Conservation (phyloP, 2,888 invertebrate genomes). For the Agrotis exclamationis region DNA sequence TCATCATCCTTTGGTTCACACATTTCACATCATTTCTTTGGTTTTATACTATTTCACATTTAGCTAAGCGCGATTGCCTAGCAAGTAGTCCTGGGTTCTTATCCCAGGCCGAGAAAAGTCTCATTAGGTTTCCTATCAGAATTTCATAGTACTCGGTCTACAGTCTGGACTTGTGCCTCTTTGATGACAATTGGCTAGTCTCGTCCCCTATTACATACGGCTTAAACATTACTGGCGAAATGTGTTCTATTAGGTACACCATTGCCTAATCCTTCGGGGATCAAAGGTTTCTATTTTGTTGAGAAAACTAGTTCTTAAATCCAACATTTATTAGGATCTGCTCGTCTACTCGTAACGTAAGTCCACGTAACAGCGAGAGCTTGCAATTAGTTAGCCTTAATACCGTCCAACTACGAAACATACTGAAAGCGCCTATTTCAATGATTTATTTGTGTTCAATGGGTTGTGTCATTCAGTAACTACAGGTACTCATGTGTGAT, state of each 20-base stretch:
- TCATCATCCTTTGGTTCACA: background rate
- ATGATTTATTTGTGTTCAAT: background rate
- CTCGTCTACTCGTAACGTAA: conserved; percentile 3
- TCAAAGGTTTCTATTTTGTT: background rate
- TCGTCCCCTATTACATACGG: no score
- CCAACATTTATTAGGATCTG: conserved; percentile 4
- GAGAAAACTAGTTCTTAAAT: background rate
- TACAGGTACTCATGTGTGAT: background rate
- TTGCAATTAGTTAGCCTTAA: conserved; percentile 32
- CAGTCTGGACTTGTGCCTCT: no score
- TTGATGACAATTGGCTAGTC: no score
- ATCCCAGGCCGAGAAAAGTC: no score
- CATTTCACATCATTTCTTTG: background rate
- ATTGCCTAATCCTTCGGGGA: no score
- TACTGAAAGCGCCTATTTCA: background rate
- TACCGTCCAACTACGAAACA: conserved; percentile 21
- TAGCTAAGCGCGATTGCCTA: no score
- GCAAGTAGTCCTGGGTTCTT: no score
- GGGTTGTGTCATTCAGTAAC: background rate
- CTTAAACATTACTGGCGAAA: no score
- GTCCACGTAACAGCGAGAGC: conserved; percentile 27
- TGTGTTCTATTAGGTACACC: no score
- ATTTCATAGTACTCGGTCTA: no score
- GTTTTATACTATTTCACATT: background rate
- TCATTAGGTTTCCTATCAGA: no score